Evolutionary conservation across 2,888 invertebrate species (phyloP).

Genomic region (Agapetus fuscipes): DNA sequence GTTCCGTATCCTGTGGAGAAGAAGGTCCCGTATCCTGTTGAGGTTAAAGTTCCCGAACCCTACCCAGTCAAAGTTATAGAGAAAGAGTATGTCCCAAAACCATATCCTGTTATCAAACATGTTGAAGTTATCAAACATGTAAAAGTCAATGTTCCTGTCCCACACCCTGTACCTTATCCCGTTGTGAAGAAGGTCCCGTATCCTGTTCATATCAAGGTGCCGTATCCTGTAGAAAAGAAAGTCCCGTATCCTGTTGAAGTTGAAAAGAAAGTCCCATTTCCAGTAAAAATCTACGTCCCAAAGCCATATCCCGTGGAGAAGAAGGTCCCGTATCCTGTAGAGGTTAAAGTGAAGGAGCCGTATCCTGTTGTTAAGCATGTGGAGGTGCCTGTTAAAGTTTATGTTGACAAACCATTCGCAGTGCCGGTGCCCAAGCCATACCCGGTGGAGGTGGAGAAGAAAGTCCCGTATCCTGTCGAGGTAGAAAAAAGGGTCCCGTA

Average conservation of each 20-base stretch:
- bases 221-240: conserved; percentile 38
- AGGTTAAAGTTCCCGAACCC: conserved; percentile 35
- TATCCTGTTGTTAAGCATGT: conserved; percentile 27
- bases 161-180: conserved; percentile 33
- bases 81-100: conserved; percentile 41
- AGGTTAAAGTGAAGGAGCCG: conserved; percentile 38
- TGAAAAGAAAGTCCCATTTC: conserved; percentile 37
- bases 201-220: conserved; percentile 34
- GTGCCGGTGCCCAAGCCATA: conserved; percentile 33
- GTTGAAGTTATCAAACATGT: conserved; percentile 37
- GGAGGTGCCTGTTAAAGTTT: conserved; percentile 29
- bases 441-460: conserved; percentile 42
- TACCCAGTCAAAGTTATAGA: conserved; percentile 44
- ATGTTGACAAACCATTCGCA: conserved; percentile 36
- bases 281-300: conserved; percentile 18
- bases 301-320: conserved; percentile 26
- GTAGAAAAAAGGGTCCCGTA: conserved; percentile 36
- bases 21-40: conserved; percentile 38
- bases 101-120: conserved; percentile 37
- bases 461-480: conserved; percentile 34
- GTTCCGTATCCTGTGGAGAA: conserved; percentile 39
- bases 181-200: conserved; percentile 39
- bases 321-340: conserved; percentile 21
- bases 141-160: conserved; percentile 33
- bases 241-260: conserved; percentile 39